Conservation (phyloP, 2,888 invertebrate species). For the Ochropleura plecta region DNA sequence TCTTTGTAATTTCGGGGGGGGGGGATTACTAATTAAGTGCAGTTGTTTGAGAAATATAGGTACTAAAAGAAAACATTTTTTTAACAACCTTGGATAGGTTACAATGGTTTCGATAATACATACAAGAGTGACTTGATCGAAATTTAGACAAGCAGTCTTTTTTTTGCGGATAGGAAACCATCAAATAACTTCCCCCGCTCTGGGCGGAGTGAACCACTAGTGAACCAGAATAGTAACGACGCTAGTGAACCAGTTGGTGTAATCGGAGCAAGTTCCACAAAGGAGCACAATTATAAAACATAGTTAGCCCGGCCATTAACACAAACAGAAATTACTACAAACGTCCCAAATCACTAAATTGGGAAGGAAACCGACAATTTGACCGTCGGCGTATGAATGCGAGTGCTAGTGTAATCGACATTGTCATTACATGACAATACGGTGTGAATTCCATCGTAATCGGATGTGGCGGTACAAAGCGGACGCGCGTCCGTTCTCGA, state of each 20-base stretch:
- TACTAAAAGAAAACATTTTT: too few species aligned
- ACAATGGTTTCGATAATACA: too few species aligned
- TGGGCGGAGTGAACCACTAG: too few species aligned
- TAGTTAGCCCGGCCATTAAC: constrained; percentile 19
- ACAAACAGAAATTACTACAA: constrained; percentile 40
- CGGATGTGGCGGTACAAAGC: constrained; percentile 77
- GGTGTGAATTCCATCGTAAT: constrained; percentile 82
- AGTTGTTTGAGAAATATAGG: too few species aligned
- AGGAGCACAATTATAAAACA: constrained; percentile 27
- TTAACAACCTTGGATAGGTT: too few species aligned
- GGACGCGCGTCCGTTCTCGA: constrained; percentile 82
- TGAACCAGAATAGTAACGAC: too few species aligned
- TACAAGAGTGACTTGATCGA: too few species aligned
- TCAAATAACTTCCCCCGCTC: too few species aligned
- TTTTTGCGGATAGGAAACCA: too few species aligned
- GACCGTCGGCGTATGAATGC: constrained; percentile 38
- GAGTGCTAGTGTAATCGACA: constrained; percentile 58
- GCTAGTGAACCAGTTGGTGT: background rate
- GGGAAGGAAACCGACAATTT: constrained; percentile 61
- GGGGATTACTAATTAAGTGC: too few species aligned
- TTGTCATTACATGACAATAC: constrained; percentile 69
- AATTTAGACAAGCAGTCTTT: too few species aligned
- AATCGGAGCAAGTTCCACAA: constrained; percentile 7
- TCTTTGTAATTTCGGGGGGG: too few species aligned
- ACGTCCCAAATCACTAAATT: constrained; percentile 48